These are phyloP conservation scores for Campopleginae sp. DNA, from an alignment of 2,888 invertebrate species.

Conservation along the genomic window DNA sequence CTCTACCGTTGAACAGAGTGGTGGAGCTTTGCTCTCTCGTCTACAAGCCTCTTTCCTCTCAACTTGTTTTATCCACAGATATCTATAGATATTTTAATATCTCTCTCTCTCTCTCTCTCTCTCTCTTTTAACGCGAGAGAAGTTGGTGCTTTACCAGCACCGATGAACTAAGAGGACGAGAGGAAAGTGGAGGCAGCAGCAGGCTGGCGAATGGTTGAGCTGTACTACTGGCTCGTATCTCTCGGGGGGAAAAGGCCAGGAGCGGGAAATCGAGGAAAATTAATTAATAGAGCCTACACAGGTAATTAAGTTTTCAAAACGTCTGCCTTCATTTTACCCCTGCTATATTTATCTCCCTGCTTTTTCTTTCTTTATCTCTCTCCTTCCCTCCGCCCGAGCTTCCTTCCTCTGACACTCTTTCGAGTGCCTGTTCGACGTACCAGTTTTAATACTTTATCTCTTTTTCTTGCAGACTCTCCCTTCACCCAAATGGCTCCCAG, in stretches of 20 bases:
- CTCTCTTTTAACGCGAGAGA: slow-evolving; percentile 51
- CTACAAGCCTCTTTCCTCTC: slow-evolving; percentile 70
- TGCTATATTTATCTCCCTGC: slow-evolving; percentile 69
- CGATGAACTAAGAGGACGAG: slow-evolving; percentile 10
- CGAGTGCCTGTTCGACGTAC: slow-evolving; percentile 67
- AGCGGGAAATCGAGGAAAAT: slow-evolving; percentile 82
- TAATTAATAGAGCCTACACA: slow-evolving; percentile 84
- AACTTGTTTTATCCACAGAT: not conserved
- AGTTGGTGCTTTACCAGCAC: slow-evolving; percentile 43
- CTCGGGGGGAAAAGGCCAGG: slow-evolving; percentile 69
- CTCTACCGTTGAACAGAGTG: slow-evolving; percentile 34
- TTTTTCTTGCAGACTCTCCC: slow-evolving; percentile 13
- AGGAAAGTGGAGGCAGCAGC: not conserved
- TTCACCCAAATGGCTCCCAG: slow-evolving; percentile 35
- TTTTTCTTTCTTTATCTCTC: slow-evolving; percentile 65
- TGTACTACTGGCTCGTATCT: slow-evolving; percentile 59
- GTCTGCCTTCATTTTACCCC: slow-evolving; percentile 76
- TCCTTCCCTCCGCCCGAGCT: slow-evolving; percentile 7
- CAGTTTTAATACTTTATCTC: slow-evolving; percentile 42
- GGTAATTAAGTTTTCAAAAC: slow-evolving; percentile 83
- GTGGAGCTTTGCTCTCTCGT: slow-evolving; percentile 67
- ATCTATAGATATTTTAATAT: not conserved
- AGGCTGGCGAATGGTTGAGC: slow-evolving; percentile 40
- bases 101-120: slow-evolving; percentile 13
- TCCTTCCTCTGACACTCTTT: slow-evolving; percentile 59